Evolutionary conservation across 1,140 invertebrate genomes (phyloP).

Genomic region (Drosophila punjabiensis): DNA sequence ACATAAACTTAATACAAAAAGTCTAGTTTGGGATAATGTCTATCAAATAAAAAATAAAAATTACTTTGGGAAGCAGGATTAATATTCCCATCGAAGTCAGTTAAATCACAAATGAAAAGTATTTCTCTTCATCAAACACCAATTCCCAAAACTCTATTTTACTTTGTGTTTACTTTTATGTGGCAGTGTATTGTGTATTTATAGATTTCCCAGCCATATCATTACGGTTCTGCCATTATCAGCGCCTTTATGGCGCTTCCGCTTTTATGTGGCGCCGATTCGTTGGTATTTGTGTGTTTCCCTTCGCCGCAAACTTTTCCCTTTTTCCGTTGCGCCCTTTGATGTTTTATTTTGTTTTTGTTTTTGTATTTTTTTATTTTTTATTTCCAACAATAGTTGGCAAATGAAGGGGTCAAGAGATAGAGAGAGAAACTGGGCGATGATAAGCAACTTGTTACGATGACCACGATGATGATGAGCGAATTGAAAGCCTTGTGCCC

Average conservation of each 20-base stretch:
- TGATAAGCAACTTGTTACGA: constrained; percentile 64
- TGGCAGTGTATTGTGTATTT: constrained; percentile 9
- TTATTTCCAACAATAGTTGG: constrained; percentile 18
- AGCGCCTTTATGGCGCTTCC: constrained; percentile 41
- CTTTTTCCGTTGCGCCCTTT: constrained; percentile 39
- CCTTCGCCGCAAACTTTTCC: constrained; percentile 26
- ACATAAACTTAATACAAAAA: not conserved
- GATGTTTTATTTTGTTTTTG: constrained; percentile 21
- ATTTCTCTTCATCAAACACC: not conserved
- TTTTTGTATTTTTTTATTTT: not conserved
- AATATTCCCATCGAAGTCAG: not conserved
- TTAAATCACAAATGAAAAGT: not conserved
- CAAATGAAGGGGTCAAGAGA: constrained; percentile 14
- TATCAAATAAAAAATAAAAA: not conserved
- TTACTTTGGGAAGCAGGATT: not conserved
- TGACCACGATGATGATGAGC: constrained; percentile 57
- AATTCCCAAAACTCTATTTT: too few relatives aligned
- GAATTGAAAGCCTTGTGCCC: constrained; percentile 35
- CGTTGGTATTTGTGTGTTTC: constrained; percentile 29
- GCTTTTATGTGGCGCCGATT: constrained; percentile 35
- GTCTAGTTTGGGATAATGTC: not conserved
- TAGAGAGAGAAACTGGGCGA: not conserved
- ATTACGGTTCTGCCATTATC: constrained; percentile 41
- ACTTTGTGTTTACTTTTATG: not conserved
- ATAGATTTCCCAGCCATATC: constrained; percentile 32